Percentiles rank a stretch among this genome's conserved stretches.
These are phyloP conservation scores for Pollenia amentaria DNA, from an alignment of 2,888 invertebrate genomes.

Conservation along the genomic window DNA sequence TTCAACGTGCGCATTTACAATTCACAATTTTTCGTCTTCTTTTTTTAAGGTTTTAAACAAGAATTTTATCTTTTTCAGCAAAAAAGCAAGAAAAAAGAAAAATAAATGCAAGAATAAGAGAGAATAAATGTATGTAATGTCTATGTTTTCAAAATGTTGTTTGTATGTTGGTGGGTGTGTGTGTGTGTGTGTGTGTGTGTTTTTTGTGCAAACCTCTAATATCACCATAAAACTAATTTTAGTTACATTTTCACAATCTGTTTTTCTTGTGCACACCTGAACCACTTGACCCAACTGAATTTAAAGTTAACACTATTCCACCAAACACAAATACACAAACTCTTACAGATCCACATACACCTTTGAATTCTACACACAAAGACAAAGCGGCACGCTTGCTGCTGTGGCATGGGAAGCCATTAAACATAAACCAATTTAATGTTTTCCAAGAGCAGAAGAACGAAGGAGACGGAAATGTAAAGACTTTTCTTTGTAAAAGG, in stretches of 20 bases:
- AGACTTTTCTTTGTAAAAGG: constrained; percentile 10
- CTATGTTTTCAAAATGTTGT: constrained; percentile 6
- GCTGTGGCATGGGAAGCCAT: constrained; percentile 34
- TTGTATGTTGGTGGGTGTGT: neutral
- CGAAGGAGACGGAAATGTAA: constrained; percentile 2
- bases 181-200: constrained; percentile 29
- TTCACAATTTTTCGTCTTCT: constrained; percentile 47
- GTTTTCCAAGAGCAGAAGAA: neutral
- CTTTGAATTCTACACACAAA: constrained; percentile 10
- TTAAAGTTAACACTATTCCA: constrained; percentile 61
- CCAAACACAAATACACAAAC: constrained; percentile 11
- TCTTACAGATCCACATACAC: neutral
- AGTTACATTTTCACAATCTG: constrained; percentile 72
- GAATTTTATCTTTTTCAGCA: constrained; percentile 38
- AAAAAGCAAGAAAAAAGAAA: neutral
- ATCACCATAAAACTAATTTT: constrained; percentile 72
- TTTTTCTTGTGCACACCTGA: constrained; percentile 70
- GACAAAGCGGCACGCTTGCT: neutral
- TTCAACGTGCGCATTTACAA: constrained; percentile 70
- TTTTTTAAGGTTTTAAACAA: constrained; percentile 26
- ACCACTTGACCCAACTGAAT: constrained; percentile 71
- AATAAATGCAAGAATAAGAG: constrained; percentile 25
- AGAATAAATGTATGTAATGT: constrained; percentile 23
- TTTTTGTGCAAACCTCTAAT: constrained; percentile 65
- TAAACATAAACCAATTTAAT: constrained; percentile 49